Evolutionary conservation across 2,113 vertebrate species (phyloP).

Genomic region (Girardinichthys multiradiatus): DNA sequence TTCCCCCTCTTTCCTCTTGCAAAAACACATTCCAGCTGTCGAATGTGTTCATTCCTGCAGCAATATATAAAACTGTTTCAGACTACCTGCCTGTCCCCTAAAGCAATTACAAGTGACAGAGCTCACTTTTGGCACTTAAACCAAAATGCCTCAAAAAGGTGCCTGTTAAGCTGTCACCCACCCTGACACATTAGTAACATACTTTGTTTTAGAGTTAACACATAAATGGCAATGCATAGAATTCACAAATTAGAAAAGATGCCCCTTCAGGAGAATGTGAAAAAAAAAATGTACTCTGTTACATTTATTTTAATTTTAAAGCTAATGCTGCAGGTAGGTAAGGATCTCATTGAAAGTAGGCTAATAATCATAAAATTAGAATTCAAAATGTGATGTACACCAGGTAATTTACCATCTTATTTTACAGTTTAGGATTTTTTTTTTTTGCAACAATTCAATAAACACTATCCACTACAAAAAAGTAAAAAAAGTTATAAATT

Average conservation of each 20-base stretch:
- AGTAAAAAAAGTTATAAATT: background rate
- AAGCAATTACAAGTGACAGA: conserved; percentile 45
- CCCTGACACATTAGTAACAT: conserved; percentile 36
- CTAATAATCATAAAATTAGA: background rate
- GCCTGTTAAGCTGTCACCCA: conserved; percentile 33
- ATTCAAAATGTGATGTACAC: background rate
- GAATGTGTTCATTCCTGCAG: conserved; percentile 38
- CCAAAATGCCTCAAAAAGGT: conserved; percentile 14
- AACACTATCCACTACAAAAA: background rate
- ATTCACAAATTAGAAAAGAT: conserved; percentile 21
- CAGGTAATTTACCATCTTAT: background rate
- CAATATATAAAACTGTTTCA: conserved; percentile 38
- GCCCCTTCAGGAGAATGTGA: background rate
- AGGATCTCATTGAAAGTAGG: background rate
- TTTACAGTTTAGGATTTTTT: background rate
- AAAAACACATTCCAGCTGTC: conserved; percentile 67
- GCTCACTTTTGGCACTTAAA: conserved; percentile 32
- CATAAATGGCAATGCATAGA: background rate
- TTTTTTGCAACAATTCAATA: background rate
- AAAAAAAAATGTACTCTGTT: background rate
- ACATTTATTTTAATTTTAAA: background rate
- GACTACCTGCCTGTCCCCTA: conserved; percentile 54
- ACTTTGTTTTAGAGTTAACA: conserved; percentile 11
- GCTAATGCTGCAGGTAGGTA: background rate
- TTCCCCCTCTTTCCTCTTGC: background rate